Percentiles rank a stretch among this genome's conserved stretches.
Evolutionary conservation across 2,888 invertebrate genomes (phyloP).

Genomic region (Aphelenchoides bicaudatus): DNA sequence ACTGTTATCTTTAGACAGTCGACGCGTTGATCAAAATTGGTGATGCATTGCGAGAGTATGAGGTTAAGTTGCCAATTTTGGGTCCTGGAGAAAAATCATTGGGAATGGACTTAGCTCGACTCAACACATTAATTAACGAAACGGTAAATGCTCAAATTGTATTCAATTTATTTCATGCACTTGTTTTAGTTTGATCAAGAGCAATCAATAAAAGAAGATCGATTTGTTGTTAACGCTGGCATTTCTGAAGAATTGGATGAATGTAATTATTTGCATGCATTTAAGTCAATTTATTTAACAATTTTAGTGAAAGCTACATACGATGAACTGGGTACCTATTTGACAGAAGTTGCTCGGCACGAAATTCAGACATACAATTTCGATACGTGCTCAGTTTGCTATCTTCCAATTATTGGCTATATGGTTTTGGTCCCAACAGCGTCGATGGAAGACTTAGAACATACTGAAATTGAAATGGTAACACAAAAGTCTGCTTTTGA

Average conservation of each 20-base stretch:
- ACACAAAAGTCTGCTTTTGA: not conserved
- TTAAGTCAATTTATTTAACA: not conserved
- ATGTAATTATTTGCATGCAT: constrained; percentile 61
- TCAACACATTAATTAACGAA: constrained; percentile 65
- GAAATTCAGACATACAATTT: constrained; percentile 63
- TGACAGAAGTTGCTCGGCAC: constrained; percentile 72
- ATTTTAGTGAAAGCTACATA: constrained; percentile 55
- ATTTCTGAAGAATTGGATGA: constrained; percentile 75
- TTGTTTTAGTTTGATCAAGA: constrained; percentile 63
- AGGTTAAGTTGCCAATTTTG: constrained; percentile 33
- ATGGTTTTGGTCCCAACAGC: constrained; percentile 70
- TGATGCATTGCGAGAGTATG: constrained; percentile 28
- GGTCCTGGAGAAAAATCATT: constrained; percentile 24
- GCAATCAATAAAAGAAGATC: constrained; percentile 64
- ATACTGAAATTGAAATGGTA: constrained; percentile 20
- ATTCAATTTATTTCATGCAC: too few species aligned
- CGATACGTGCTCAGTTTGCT: constrained; percentile 61
- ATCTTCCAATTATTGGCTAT: constrained; percentile 70
- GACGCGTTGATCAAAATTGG: constrained; percentile 34
- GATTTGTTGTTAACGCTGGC: constrained; percentile 74
- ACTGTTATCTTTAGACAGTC: constrained; percentile 34
- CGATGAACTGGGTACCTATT: constrained; percentile 71
- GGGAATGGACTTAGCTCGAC: constrained; percentile 27
- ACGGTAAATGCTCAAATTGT: constrained; percentile 55
- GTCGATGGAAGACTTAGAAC: constrained; percentile 13